Evolutionary conservation across 37 sponge, comb jelly and placozoan genomes (phyloP), one percentile per base, ranked within the genome.

Genomic region (Ianthella basta): DNA sequence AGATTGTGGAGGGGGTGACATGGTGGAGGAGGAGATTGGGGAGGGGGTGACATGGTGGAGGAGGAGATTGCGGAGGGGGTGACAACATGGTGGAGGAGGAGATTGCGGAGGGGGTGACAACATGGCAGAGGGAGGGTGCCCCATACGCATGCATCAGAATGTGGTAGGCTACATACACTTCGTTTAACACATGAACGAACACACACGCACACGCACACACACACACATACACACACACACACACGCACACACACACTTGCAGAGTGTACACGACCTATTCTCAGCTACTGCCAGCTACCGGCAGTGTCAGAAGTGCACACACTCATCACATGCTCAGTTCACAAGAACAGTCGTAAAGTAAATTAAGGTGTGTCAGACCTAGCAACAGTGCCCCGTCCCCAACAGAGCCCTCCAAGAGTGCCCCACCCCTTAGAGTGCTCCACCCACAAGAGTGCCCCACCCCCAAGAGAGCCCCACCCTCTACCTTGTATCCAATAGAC

Each of bases 401-500:
- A 44, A 44, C n/a, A 25, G 69, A 72, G 37, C 2, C 37, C 3
- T 1, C 21, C 73, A 72, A 13, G 23, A 13, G 29, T 34, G 37
- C 21, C n/a, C 73, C 4, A 32, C 29, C 21, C 21, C 3, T 32
- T 16, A 3, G 37, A 14, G 39, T 39, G 15, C 41, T 41, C 23
- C 77, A 25, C 41, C 77, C 73, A 30, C 77, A 44, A 8, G 50
- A 44, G 50, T 44, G 50, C 50, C 50, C 50, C 50, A 8, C 77
- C 77, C 44, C 35, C 3, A 44, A 8, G 50, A 44, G 50, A 44
- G 50, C 50, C 50, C 3, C 8, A 8, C 50, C 50, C 50, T 8
- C 3, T 44, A 90, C 89, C 86, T 83, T 92, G 56, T 92, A 92
- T 8, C 92, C 89, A 73, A 92, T 83, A 2, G 83, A 77, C 59